These are phyloP conservation scores for Tiliacea citrago DNA, from an alignment of 2,888 invertebrate genomes.

Conservation along the genomic window DNA sequence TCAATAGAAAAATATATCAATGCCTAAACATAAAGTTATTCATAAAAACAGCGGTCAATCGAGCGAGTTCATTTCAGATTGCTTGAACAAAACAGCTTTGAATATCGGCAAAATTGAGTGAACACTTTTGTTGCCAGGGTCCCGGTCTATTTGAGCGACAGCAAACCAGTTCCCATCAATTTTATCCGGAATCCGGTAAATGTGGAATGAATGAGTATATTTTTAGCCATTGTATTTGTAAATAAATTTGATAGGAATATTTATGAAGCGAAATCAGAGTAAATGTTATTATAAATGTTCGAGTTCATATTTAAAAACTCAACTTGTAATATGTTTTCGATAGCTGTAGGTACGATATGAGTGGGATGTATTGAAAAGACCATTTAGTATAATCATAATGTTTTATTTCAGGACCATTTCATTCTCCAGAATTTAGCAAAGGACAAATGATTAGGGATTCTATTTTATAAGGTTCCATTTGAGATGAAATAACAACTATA, in stretches of 20 bases:
- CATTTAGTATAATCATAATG: not conserved
- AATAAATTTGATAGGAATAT: conserved; percentile 44
- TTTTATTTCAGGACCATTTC: conserved; percentile 11
- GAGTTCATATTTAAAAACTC: conserved; percentile 22
- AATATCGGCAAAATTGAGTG: conserved; percentile 30
- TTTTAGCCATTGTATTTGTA: conserved; percentile 46
- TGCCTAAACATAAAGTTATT: conserved; percentile 14
- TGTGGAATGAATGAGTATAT: conserved; percentile 34
- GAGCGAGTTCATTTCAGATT: conserved; percentile 32
- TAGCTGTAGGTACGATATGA: conserved; percentile 8
- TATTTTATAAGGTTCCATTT: not conserved
- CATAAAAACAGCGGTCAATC: conserved; percentile 29
- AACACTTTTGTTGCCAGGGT: conserved; percentile 27
- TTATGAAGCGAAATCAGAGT: conserved; percentile 21
- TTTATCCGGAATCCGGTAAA: conserved; percentile 33
- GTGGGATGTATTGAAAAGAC: conserved; percentile 5
- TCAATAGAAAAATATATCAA: conserved; percentile 6
- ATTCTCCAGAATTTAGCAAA: not conserved
- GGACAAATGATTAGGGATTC: not conserved
- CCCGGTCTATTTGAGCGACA: conserved; percentile 40
- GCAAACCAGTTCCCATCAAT: conserved; percentile 25
- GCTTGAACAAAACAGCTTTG: conserved; percentile 40
- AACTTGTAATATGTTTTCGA: conserved; percentile 21
- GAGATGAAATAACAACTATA: conserved; percentile 1
- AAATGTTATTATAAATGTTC: conserved; percentile 21